Conservation (phyloP, 2,113 vertebrate genomes). For the Nansenia antarctica region DNA sequence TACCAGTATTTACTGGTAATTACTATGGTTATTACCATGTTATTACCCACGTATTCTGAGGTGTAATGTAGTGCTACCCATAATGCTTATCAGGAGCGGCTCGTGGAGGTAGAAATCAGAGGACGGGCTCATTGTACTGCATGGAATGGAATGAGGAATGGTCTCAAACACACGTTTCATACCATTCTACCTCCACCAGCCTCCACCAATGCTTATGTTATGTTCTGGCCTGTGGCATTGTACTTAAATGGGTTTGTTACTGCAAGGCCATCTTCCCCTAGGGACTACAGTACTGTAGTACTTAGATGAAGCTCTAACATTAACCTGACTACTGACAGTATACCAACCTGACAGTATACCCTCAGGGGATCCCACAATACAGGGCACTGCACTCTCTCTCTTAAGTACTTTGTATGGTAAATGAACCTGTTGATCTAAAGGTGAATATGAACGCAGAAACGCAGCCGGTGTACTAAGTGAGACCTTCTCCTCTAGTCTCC, state of each 20-base stretch:
- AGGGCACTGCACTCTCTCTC: background rate
- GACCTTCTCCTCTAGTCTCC: too few relatives aligned
- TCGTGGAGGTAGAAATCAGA: too few relatives aligned
- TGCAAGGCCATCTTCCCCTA: background rate
- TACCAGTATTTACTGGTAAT: too few relatives aligned
- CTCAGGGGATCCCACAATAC: background rate
- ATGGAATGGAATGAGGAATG: too few relatives aligned
- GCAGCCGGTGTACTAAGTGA: too few relatives aligned
- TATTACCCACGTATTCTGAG: too few relatives aligned
- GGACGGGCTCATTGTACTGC: too few relatives aligned
- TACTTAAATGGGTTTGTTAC: conserved; percentile 1
- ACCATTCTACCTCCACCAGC: too few relatives aligned
- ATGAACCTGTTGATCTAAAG: background rate
- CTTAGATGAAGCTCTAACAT: background rate
- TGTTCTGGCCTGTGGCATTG: background rate
- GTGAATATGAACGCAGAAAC: background rate
- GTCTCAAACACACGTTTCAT: too few relatives aligned
- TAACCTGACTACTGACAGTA: background rate
- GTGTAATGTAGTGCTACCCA: too few relatives aligned
- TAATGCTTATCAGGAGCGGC: too few relatives aligned
- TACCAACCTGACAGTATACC: background rate
- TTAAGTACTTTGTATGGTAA: background rate
- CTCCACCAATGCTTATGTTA: conserved; percentile 4
- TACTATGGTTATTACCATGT: too few relatives aligned
- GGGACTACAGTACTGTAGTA: background rate